Percentiles rank a stretch among this genome's conserved stretches.
Evolutionary conservation across 2,113 vertebrate genomes (phyloP).

Genomic region (Heterotis niloticus): DNA sequence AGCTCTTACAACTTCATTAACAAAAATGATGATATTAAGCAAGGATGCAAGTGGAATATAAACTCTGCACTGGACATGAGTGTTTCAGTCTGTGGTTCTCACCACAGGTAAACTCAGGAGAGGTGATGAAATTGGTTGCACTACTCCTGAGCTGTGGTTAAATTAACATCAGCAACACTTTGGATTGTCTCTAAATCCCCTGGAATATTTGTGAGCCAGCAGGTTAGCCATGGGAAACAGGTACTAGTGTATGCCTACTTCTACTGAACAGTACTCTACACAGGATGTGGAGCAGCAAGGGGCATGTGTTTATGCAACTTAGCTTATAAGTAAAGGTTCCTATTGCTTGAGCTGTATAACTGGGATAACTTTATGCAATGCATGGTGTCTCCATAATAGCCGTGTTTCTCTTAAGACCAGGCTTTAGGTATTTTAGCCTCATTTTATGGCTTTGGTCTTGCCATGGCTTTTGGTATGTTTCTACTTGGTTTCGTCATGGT

Average conservation of each 20-base stretch:
- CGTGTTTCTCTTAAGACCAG: too few relatives aligned
- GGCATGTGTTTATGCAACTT: not conserved
- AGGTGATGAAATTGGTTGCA: not conserved
- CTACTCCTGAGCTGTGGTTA: not conserved
- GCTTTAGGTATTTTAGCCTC: too few relatives aligned
- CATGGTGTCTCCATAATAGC: too few relatives aligned
- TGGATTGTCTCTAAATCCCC: not conserved
- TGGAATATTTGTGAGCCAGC: not conserved
- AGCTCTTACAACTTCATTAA: not conserved
- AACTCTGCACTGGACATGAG: not conserved
- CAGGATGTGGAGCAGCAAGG: not conserved
- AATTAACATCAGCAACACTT: constrained; percentile 8
- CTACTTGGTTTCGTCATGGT: too few relatives aligned
- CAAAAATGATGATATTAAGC: not conserved
- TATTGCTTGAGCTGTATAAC: not conserved
- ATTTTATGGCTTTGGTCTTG: too few relatives aligned
- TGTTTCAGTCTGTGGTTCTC: not conserved
- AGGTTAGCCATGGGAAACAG: not conserved
- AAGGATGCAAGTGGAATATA: not conserved
- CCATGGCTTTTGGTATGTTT: too few relatives aligned
- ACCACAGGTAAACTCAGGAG: not conserved
- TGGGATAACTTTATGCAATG: too few relatives aligned
- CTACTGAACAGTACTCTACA: not conserved
- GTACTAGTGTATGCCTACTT: not conserved
- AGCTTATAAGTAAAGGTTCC: not conserved